These are phyloP conservation scores for Leptura quadrifasciata DNA, from an alignment of 2,888 invertebrate genomes.

Conservation along the genomic window DNA sequence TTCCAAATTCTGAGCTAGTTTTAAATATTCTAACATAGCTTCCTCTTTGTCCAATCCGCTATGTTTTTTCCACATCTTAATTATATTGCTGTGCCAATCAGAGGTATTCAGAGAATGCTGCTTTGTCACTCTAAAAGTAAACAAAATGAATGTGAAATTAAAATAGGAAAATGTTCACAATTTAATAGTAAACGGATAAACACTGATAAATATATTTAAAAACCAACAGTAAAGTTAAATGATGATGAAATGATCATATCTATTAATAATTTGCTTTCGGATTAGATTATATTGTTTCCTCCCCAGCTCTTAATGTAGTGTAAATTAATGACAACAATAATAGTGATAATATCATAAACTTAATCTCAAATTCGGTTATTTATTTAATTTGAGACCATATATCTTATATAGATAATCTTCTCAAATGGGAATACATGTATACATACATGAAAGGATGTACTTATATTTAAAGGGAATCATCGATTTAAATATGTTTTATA, in stretches of 20 bases:
- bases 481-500: no score
- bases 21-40: conserved; percentile 99
- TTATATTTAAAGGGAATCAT: no score
- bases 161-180: neutral
- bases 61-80: conserved; percentile 98
- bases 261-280: neutral
- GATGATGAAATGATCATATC: neutral
- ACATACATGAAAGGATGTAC: no score
- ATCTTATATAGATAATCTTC: neutral
- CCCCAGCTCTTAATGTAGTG: neutral
- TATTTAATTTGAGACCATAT: neutral
- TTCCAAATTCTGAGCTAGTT: conserved; percentile 96
- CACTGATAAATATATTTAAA: neutral
- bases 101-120: conserved; percentile 98
- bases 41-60: conserved; percentile 93
- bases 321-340: neutral
- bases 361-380: neutral
- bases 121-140: conserved; percentile 84
- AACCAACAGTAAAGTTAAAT: neutral
- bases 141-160: neutral
- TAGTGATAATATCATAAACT: neutral
- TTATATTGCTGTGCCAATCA: conserved; percentile 97
- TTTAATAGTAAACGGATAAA: neutral
- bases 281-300: neutral
- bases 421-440: neutral